A percentile compares a stretch with the other conserved stretches of the same genome.
Conservation (phyloP, 2,113 vertebrate genomes). For the Etheostoma cragini region DNA sequence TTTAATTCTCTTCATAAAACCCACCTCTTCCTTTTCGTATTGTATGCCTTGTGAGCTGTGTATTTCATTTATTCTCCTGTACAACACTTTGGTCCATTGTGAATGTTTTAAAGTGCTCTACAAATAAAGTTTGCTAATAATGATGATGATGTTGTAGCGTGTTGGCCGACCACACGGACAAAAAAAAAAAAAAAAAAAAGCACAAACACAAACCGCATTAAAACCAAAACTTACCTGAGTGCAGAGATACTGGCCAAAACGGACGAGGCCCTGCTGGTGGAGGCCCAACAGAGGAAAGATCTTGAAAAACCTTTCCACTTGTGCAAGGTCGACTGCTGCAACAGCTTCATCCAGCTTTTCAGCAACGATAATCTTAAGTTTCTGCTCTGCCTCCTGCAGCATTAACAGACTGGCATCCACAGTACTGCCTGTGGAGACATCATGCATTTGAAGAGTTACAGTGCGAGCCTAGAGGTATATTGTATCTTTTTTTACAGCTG, state of each 20-base stretch:
- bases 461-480: background rate
- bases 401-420: conserved; percentile 95
- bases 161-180: background rate
- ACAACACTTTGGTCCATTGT: too few relatives aligned
- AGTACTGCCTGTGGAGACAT: conserved; percentile 85
- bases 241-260: conserved; percentile 96
- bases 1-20: too few relatives aligned
- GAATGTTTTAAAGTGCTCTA: too few relatives aligned
- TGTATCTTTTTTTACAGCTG: background rate
- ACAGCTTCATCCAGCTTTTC: conserved; percentile 92
- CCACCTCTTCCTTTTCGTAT: too few relatives aligned
- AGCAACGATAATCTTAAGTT: conserved; percentile 92
- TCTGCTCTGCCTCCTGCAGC: conserved; percentile 94
- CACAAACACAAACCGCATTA: background rate
- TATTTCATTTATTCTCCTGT: too few relatives aligned
- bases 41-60: too few relatives aligned
- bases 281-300: conserved; percentile 96
- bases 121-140: too few relatives aligned
- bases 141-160: too few relatives aligned
- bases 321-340: conserved; percentile 90
- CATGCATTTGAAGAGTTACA: background rate
- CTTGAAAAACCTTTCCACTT: conserved; percentile 98
- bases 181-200: background rate
- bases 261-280: conserved; percentile 95
- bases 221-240: conserved; percentile 86